Conservation (phyloP, 2,888 invertebrate species). For the Acanthococcus lagerstroemiae region DNA sequence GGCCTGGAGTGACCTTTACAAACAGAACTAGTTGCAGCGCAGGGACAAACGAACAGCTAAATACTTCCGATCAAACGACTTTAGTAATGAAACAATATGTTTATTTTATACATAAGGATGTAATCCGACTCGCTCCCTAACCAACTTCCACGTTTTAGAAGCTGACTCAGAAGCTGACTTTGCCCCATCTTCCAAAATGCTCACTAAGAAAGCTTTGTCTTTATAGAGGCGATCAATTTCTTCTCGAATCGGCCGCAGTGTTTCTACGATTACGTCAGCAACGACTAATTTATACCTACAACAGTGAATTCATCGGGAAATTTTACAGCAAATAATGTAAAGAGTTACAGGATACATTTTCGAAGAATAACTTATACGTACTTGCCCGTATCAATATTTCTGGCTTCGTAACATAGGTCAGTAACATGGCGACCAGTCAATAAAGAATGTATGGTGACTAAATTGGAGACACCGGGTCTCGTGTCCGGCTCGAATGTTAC, state of each 20-base stretch:
- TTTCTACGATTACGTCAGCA: conserved; percentile 60
- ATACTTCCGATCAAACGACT: no score
- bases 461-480: conserved; percentile 82
- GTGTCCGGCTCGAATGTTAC: conserved; percentile 67
- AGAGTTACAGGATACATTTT: conserved; percentile 10
- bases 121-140: conserved; percentile 53
- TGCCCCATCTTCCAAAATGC: conserved; percentile 53
- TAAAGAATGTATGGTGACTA: conserved; percentile 72
- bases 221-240: conserved; percentile 49
- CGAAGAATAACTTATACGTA: conserved; percentile 43
- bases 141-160: conserved; percentile 52
- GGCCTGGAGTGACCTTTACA: no score
- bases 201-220: conserved; percentile 53
- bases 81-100: no score
- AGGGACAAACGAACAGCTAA: no score
- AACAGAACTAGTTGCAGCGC: no score
- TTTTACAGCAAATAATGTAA: conserved; percentile 2
- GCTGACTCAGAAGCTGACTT: conserved; percentile 55
- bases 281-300: conserved; percentile 59
- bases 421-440: conserved; percentile 55
- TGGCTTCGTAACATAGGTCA: conserved; percentile 57
- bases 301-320: conserved; percentile 33
- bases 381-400: conserved; percentile 61
- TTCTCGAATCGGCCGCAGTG: conserved; percentile 58
- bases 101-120: no score